phyloP scores from a whole-genome alignment of 2,888 invertebrate genomes.

The Drosophila gaucha region DNA sequence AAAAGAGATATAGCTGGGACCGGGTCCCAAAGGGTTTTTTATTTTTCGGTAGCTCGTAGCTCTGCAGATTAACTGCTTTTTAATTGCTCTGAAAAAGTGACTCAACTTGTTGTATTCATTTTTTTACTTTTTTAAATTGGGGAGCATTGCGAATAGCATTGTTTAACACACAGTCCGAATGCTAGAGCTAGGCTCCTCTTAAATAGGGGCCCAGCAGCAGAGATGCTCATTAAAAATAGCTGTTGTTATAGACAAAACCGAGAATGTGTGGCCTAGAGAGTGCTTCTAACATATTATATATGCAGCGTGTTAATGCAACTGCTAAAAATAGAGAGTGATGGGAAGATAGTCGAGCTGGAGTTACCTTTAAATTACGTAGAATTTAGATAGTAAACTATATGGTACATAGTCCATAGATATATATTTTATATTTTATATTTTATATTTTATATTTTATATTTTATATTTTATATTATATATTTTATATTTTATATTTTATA shows the following conservation, averaged over 20 bases:
- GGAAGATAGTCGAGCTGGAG: background rate
- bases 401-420: too few relatives aligned
- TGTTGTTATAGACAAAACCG: slow-evolving; percentile 23
- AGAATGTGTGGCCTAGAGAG: slow-evolving; percentile 17
- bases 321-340: background rate
- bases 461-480: too few relatives aligned
- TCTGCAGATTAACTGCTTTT: slow-evolving; percentile 47
- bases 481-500: too few relatives aligned
- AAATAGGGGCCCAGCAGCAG: background rate
- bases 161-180: too few relatives aligned
- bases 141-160: slow-evolving; percentile 41
- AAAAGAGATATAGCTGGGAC: background rate
- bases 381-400: background rate
- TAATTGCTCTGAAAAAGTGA: slow-evolving; percentile 49
- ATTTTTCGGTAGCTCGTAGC: background rate
- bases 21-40: background rate
- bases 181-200: background rate
- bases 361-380: background rate
- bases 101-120: slow-evolving; percentile 19
- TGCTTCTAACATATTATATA: slow-evolving; percentile 11
- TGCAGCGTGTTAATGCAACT: slow-evolving; percentile 7
- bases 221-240: slow-evolving; percentile 64
- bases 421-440: too few relatives aligned
- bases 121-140: slow-evolving; percentile 13
- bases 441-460: too few relatives aligned